A percentile compares a stretch with the other conserved stretches of the same genome.
Conservation (phyloP, 2,113 vertebrate species). For the Fulica atra region DNA sequence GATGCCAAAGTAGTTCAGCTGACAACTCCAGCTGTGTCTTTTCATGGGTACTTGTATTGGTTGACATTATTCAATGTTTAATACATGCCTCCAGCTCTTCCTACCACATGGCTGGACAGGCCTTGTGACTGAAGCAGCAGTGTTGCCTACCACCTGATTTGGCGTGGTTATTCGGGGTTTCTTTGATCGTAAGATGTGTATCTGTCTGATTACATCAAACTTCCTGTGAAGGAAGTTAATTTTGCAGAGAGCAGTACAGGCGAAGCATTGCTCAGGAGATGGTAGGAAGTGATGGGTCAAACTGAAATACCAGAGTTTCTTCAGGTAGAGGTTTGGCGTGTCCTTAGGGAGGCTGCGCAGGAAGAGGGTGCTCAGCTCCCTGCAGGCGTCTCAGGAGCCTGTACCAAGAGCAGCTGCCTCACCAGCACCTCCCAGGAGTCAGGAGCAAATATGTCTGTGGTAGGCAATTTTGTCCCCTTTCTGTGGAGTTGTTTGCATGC, state of each 20-base stretch:
- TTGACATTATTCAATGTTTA: background rate
- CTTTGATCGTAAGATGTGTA: background rate
- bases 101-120: accelerated
- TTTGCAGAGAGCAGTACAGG: background rate
- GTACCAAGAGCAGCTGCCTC: background rate
- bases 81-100: accelerated
- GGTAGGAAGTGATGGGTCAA: background rate
- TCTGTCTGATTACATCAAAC: background rate
- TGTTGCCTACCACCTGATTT: background rate
- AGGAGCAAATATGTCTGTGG: background rate
- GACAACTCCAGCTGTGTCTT: accelerated
- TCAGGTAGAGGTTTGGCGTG: background rate
- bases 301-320: background rate
- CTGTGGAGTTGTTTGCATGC: background rate
- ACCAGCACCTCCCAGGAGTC: background rate
- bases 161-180: background rate
- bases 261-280: background rate
- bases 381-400: background rate
- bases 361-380: background rate
- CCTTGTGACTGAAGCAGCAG: background rate
- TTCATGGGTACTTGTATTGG: accelerated
- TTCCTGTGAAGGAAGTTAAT: background rate
- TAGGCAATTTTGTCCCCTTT: background rate
- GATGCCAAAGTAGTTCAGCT: background rate
- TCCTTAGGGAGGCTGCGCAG: background rate